Evolutionary conservation across 2,888 invertebrate species (phyloP).

Genomic region (Diogma glabrata): DNA sequence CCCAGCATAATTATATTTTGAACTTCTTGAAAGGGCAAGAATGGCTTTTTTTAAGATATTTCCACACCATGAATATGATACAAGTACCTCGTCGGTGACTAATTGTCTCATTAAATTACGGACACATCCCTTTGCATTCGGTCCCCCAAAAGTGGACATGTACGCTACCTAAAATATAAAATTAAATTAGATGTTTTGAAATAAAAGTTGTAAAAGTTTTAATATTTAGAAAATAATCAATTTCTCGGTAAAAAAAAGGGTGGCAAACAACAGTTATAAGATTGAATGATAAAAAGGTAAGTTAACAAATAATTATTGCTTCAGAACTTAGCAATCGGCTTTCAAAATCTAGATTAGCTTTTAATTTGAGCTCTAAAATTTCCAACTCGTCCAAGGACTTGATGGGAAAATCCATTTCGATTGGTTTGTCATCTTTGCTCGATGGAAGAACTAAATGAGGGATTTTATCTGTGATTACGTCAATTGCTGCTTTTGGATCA

Average conservation of each 20-base stretch:
- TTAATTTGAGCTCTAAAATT: neutral
- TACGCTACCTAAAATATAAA: neutral
- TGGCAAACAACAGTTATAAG: too few species aligned
- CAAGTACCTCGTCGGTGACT: neutral
- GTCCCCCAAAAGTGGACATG: neutral
- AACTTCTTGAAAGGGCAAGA: neutral
- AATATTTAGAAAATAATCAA: too few species aligned
- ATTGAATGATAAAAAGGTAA: too few species aligned
- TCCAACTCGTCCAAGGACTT: neutral
- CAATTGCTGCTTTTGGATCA: neutral
- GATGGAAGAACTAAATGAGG: neutral
- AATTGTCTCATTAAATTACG: neutral
- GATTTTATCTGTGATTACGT: neutral
- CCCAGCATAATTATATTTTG: constrained; percentile 1
- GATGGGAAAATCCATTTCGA: neutral
- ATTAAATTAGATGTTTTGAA: too few species aligned
- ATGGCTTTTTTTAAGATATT: neutral
- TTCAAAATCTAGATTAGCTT: neutral
- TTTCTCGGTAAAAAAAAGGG: too few species aligned
- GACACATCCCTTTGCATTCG: neutral
- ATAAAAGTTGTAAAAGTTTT: too few species aligned
- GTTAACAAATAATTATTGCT: too few species aligned
- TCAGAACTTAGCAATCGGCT: neutral
- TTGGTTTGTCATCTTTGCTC: neutral
- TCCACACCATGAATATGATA: neutral